A percentile compares a stretch with the other conserved stretches of the same genome.
phyloP scores from a whole-genome alignment of 2,888 invertebrate species.

The Nymphalis polychloros region DNA sequence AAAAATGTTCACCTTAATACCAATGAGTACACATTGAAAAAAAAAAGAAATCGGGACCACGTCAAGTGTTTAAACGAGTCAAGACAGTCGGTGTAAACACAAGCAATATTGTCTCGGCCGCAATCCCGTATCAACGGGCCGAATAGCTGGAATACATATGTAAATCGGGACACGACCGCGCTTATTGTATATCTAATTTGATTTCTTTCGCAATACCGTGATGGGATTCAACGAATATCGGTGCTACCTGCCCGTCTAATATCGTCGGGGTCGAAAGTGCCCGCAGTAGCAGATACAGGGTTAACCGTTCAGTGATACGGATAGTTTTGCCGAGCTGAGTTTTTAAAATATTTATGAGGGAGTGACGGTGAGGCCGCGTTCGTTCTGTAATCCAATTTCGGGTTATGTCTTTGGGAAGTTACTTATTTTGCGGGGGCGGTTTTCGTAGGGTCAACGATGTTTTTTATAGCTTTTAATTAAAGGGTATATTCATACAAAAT shows the following conservation, averaged over 20 bases:
- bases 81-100: slow-evolving; percentile 57
- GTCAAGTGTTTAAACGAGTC: slow-evolving; percentile 48
- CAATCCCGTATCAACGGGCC: slow-evolving; percentile 77
- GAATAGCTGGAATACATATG: slow-evolving; percentile 79
- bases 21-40: slow-evolving; percentile 8
- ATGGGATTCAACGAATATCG: slow-evolving; percentile 75
- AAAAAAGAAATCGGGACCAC: slow-evolving; percentile 51
- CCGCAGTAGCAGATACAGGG: slow-evolving; percentile 62
- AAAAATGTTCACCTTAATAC: no score
- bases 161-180: slow-evolving; percentile 75
- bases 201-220: slow-evolving; percentile 78
- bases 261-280: slow-evolving; percentile 60
- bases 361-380: slow-evolving; percentile 63
- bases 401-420: slow-evolving; percentile 79
- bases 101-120: slow-evolving; percentile 76
- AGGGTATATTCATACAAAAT: slow-evolving; percentile 39
- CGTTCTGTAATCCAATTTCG: slow-evolving; percentile 78
- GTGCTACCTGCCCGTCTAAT: slow-evolving; percentile 73
- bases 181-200: slow-evolving; percentile 82
- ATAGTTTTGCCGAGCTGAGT: slow-evolving; percentile 62
- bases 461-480: slow-evolving; percentile 76
- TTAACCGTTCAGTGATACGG: slow-evolving; percentile 74
- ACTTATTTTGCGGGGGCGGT: slow-evolving; percentile 67
- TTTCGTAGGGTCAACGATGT: slow-evolving; percentile 63
- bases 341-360: slow-evolving; percentile 81